Evolutionary conservation across 2,113 vertebrate species (phyloP), one percentile per base, ranked within the genome.

Genomic region (Patagioenas fasciata): DNA sequence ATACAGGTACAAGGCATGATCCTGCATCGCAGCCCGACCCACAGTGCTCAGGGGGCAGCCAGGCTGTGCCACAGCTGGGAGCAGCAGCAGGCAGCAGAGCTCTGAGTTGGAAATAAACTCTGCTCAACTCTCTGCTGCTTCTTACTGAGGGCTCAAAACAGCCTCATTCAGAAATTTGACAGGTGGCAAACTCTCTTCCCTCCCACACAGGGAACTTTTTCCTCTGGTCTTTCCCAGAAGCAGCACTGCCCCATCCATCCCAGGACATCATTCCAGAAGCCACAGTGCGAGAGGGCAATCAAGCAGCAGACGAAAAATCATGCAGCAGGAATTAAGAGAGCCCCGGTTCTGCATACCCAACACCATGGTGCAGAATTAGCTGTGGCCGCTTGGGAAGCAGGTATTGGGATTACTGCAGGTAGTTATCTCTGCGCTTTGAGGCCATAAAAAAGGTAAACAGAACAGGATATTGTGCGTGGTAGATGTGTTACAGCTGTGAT

Each of bases 41-140:
- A 0, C 3, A 0, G 0, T 9, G 32, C 5, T 57, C 31, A 29
- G 51, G 50, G n/a, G 7, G 4, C 20, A 48, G 44, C 40, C 0
- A 3, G 21, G 11, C 54, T 28, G 29, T 10, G 44, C 34, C 1
- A 2, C 3, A 62, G 36, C 61, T 9, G 1, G 65, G 15, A 83
- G 66, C 72, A 26, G 44, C 2, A 4, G n/a, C 3, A 3, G 57
- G 50, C 74, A 54, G 57, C 57, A 91, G 42, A 70, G 56, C 48
- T 47, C 72, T 7, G 20, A 56, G 29, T 60, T 70, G 84, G 77
- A 47, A 69, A 65, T 7, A 53, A 85, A 69, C 40, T 19, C 82
- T 29, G 32, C 34, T 32, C 11, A 88, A 60, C 11, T 11, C 57
- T 87, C 88, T 62, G 57, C 48, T 70, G 34, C 20, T 65, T 58